Conservation (phyloP, 2,888 invertebrate species). For the Phortica magna region DNA sequence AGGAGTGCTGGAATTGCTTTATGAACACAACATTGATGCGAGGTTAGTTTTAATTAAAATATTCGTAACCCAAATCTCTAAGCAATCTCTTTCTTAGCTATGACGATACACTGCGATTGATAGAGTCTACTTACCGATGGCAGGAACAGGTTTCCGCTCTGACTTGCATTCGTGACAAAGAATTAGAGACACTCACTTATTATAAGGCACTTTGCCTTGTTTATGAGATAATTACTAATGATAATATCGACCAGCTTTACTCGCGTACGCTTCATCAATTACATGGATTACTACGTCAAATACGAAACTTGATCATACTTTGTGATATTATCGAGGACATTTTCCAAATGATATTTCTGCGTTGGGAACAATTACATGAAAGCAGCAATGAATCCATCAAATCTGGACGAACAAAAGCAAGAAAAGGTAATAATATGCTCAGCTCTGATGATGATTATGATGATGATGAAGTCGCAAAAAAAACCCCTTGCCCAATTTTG, state of each 20-base stretch:
- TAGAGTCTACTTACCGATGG: conserved; percentile 66
- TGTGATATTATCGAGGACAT: conserved; percentile 73
- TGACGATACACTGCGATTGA: conserved; percentile 63
- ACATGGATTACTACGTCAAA: conserved; percentile 68
- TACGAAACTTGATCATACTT: conserved; percentile 66
- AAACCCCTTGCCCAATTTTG: not conserved
- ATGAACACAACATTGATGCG: conserved; percentile 58
- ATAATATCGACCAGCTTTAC: conserved; percentile 49
- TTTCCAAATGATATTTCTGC: conserved; percentile 72
- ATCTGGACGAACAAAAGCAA: not conserved
- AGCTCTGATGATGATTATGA: conserved; percentile 51
- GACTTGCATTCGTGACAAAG: conserved; percentile 60
- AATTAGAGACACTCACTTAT: conserved; percentile 70
- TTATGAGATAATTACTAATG: conserved; percentile 65
- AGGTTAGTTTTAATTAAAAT: conserved; percentile 40
- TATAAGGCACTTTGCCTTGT: conserved; percentile 69
- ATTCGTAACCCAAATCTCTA: not conserved
- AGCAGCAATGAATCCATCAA: conserved; percentile 16
- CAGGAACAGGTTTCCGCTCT: conserved; percentile 63
- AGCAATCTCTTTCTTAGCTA: conserved; percentile 48
- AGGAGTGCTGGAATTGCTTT: conserved; percentile 60
- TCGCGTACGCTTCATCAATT: conserved; percentile 62
- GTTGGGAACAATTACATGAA: conserved; percentile 74
- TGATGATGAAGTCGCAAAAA: conserved; percentile 51
- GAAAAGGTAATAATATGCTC: conserved; percentile 29